Conservation (phyloP, 2,888 invertebrate species). For the Ormyrus thymus region DNA sequence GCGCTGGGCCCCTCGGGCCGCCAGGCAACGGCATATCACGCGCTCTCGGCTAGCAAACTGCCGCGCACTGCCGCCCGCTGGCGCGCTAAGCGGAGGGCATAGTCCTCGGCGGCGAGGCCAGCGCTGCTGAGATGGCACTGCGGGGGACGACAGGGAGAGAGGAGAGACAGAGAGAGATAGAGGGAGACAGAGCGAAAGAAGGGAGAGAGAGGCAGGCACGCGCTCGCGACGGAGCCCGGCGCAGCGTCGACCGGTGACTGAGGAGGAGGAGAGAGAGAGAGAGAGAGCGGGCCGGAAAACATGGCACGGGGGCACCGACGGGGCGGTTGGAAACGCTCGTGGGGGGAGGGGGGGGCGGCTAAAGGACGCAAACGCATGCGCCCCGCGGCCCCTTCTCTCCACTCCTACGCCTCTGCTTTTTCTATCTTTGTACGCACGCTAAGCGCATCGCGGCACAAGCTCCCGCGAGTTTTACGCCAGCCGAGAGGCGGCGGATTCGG, state of each 20-base stretch:
- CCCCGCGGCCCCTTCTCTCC: slow-evolving; percentile 33
- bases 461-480: too few relatives aligned
- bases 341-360: slow-evolving; percentile 8
- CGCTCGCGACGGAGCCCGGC: slow-evolving; percentile 35
- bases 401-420: not conserved
- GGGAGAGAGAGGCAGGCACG: slow-evolving; percentile 58
- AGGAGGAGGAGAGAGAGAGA: too few relatives aligned
- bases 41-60: not conserved
- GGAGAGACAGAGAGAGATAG: slow-evolving; percentile 36
- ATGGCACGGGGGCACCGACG: too few relatives aligned
- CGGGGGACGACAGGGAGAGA: slow-evolving; percentile 68
- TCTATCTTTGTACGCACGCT: too few relatives aligned
- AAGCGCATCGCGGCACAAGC: too few relatives aligned
- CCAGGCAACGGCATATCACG: not conserved
- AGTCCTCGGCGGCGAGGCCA: too few relatives aligned
- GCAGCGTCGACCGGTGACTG: too few relatives aligned
- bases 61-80: too few relatives aligned
- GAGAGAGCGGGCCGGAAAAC: too few relatives aligned
- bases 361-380: not conserved
- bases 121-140: slow-evolving; percentile 59
- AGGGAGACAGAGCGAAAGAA: slow-evolving; percentile 27
- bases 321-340: slow-evolving; percentile 49
- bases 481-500: too few relatives aligned
- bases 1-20: not conserved
- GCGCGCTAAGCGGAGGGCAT: too few relatives aligned